Evolutionary conservation across 2,797 vertebrate species (phyloP).

Genomic region (Syngnathus rostellatus): DNA sequence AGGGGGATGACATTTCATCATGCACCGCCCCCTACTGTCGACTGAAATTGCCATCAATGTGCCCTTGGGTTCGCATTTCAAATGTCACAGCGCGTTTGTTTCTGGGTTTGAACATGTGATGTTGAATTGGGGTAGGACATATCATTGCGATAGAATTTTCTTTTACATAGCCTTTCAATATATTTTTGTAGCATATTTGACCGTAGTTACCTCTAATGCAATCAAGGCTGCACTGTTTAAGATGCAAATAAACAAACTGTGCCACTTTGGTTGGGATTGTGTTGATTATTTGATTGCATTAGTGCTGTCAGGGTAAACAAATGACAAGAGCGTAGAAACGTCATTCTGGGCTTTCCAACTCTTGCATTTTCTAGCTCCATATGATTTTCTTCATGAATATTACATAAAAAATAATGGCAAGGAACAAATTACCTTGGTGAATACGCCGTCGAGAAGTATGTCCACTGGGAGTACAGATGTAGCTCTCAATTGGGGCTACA

Average conservation of each 20-base stretch:
- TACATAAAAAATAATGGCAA: background rate
- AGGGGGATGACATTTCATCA: too few species aligned
- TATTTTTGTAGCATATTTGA: background rate
- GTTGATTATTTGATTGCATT: background rate
- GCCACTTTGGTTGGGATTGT: background rate
- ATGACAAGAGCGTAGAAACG: background rate
- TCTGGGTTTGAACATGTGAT: too few species aligned
- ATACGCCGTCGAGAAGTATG: background rate
- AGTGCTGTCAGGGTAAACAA: background rate
- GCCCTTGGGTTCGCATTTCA: too few species aligned
- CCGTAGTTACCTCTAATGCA: too few species aligned
- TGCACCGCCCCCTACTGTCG: too few species aligned
- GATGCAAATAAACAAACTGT: background rate
- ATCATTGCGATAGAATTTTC: too few species aligned
- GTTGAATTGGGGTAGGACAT: too few species aligned
- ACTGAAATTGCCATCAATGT: too few species aligned
- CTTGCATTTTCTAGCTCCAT: background rate
- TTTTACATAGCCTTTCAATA: background rate
- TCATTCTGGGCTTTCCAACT: background rate
- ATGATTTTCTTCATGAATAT: background rate
- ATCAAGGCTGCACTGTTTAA: background rate
- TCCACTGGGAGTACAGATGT: background rate
- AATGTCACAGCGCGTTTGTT: too few species aligned
- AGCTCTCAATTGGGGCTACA: background rate
- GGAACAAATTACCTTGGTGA: background rate